These are phyloP conservation scores for Pogona vitticeps DNA, from an alignment of 2,113 vertebrate genomes.

Conservation along the genomic window DNA sequence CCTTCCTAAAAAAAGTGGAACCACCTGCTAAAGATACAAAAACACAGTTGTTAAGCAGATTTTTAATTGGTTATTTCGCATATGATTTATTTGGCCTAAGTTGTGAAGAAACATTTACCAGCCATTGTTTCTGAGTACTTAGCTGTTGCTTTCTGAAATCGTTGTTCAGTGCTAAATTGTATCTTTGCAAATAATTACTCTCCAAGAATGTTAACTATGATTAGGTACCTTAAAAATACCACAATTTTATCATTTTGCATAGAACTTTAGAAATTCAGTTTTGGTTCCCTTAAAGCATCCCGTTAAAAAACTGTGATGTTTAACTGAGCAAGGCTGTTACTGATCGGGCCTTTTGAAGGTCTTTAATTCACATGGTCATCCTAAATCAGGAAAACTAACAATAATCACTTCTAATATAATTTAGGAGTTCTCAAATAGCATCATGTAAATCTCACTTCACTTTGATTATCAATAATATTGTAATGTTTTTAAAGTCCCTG, in stretches of 20 bases:
- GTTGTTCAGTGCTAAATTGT: neutral
- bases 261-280: neutral
- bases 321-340: too few species aligned
- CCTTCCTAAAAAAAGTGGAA: slow-evolving; percentile 65
- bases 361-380: too few species aligned
- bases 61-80: slow-evolving; percentile 23
- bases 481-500: slow-evolving; percentile 42
- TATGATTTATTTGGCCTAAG: neutral
- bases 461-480: slow-evolving; percentile 14
- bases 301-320: neutral
- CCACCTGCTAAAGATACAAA: slow-evolving; percentile 60
- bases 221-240: neutral
- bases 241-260: neutral
- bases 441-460: neutral
- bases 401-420: neutral
- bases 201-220: neutral
- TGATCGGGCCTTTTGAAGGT: too few species aligned
- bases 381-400: neutral
- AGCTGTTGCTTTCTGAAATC: neutral
- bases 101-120: neutral
- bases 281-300: slow-evolving; percentile 12
- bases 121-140: neutral
- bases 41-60: neutral
- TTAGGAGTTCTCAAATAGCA: slow-evolving; percentile 29
- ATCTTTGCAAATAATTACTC: neutral